Conservation (phyloP, 2,113 vertebrate species). For the Aythya baeri region DNA sequence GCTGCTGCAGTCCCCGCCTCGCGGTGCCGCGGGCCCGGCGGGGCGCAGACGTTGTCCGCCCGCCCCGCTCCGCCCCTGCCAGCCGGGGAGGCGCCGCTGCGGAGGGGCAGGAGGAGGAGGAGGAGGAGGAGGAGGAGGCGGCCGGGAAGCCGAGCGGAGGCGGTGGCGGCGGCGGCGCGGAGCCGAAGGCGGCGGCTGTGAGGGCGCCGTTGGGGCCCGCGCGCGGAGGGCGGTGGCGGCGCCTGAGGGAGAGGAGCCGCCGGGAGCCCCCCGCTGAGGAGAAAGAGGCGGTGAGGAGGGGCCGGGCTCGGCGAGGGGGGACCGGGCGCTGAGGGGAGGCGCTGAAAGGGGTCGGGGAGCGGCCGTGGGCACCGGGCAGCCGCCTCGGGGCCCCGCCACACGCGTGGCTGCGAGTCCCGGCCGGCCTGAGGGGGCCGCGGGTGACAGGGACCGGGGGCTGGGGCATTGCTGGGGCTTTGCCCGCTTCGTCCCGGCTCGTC, state of each 20-base stretch:
- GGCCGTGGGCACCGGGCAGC: neutral
- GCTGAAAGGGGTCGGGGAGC: neutral
- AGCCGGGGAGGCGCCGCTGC: neutral
- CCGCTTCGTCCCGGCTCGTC: neutral
- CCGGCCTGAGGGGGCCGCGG: neutral
- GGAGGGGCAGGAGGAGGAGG: neutral
- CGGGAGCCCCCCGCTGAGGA: too few relatives aligned
- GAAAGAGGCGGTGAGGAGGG: too few relatives aligned
- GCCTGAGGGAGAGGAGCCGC: neutral
- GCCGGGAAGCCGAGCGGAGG: neutral
- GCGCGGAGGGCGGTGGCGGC: neutral
- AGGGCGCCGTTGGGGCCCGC: neutral
- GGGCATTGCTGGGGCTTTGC: neutral
- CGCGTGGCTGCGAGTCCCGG: neutral
- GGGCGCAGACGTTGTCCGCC: constrained; percentile 5
- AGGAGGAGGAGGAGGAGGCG: neutral
- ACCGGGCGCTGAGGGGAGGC: neutral
- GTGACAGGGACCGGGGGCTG: neutral
- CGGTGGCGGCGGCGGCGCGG: neutral
- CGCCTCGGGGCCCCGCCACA: neutral
- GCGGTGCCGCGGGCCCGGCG: neutral
- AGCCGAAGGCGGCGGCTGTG: too few relatives aligned
- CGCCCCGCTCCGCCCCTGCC: neutral
- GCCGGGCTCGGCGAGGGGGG: neutral
- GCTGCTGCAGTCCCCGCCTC: constrained; percentile 51